These are phyloP conservation scores for Drosophila falleni DNA, from an alignment of 2,888 invertebrate genomes.

Conservation along the genomic window DNA sequence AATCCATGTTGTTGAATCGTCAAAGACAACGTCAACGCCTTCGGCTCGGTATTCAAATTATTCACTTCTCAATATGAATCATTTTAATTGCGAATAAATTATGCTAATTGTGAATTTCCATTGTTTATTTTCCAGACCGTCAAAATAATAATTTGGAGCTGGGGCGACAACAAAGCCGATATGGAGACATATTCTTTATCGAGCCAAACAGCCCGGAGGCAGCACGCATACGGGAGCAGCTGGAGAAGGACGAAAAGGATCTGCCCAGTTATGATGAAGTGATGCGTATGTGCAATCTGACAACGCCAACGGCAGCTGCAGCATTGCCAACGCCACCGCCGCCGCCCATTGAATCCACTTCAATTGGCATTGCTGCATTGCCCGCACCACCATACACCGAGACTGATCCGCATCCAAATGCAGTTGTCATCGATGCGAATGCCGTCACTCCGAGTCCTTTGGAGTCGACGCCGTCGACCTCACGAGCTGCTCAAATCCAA, in stretches of 20 bases:
- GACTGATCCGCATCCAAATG: slow-evolving; percentile 47
- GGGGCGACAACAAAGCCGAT: slow-evolving; percentile 67
- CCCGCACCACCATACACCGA: slow-evolving; percentile 74
- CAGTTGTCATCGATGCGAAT: background rate
- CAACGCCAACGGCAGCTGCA: slow-evolving; percentile 56
- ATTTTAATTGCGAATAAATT: background rate
- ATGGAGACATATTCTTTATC: slow-evolving; percentile 81
- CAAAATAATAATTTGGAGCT: slow-evolving; percentile 69
- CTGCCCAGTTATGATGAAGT: slow-evolving; percentile 84
- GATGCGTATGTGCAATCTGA: slow-evolving; percentile 79
- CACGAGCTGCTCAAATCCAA: slow-evolving; percentile 63
- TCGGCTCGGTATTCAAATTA: slow-evolving; percentile 43
- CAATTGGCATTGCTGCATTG: slow-evolving; percentile 67
- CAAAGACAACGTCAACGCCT: slow-evolving; percentile 43
- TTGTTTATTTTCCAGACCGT: slow-evolving; percentile 67
- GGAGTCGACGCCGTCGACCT: slow-evolving; percentile 67
- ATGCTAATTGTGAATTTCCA: slow-evolving; percentile 2
- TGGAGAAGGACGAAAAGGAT: slow-evolving; percentile 83
- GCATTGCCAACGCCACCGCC: slow-evolving; percentile 15
- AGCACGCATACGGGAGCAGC: slow-evolving; percentile 75
- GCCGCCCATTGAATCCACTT: slow-evolving; percentile 27
- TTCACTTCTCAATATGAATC: background rate
- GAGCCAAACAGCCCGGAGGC: slow-evolving; percentile 78
- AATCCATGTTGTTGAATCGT: slow-evolving; percentile 42
- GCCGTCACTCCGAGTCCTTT: slow-evolving; percentile 24